Evolutionary conservation across 2,888 invertebrate species (phyloP).

Genomic region (Caenorhabditis sp.): DNA sequence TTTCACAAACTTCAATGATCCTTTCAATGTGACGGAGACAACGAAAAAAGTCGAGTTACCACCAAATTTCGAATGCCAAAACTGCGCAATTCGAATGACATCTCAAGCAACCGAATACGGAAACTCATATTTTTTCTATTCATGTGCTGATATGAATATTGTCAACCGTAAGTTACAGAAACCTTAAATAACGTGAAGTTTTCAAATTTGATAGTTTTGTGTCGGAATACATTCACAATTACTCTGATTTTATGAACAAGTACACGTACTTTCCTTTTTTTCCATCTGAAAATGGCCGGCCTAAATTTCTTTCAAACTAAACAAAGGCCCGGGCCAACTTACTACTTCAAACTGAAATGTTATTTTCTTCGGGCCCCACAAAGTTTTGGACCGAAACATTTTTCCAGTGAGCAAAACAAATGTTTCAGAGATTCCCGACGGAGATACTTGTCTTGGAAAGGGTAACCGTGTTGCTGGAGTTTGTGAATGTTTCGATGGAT

Average conservation of each 20-base stretch:
- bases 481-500: conserved; percentile 61
- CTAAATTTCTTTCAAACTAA: too few species aligned
- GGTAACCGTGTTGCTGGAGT: conserved; percentile 74
- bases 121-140: conserved; percentile 87
- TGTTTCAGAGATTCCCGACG: conserved; percentile 73
- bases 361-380: too few species aligned
- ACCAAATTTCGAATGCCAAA: conserved; percentile 82
- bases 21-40: conserved; percentile 76
- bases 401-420: too few species aligned
- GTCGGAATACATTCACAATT: too few species aligned
- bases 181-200: conserved; percentile 10
- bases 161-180: conserved; percentile 17
- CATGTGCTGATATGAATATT: conserved; percentile 84
- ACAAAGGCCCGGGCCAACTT: too few species aligned
- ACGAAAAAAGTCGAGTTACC: conserved; percentile 84
- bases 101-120: conserved; percentile 92
- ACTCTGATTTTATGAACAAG: too few species aligned
- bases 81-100: conserved; percentile 87
- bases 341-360: too few species aligned
- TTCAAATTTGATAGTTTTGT: too few species aligned
- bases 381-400: too few species aligned
- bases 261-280: too few species aligned
- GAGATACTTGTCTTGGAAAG: conserved; percentile 85
- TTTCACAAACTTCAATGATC: conserved; percentile 75
- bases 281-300: too few species aligned